Percentiles rank a stretch among this genome's conserved stretches.
Conservation (phyloP, 2,797 vertebrate genomes). For the Hafferia zeledoni region DNA sequence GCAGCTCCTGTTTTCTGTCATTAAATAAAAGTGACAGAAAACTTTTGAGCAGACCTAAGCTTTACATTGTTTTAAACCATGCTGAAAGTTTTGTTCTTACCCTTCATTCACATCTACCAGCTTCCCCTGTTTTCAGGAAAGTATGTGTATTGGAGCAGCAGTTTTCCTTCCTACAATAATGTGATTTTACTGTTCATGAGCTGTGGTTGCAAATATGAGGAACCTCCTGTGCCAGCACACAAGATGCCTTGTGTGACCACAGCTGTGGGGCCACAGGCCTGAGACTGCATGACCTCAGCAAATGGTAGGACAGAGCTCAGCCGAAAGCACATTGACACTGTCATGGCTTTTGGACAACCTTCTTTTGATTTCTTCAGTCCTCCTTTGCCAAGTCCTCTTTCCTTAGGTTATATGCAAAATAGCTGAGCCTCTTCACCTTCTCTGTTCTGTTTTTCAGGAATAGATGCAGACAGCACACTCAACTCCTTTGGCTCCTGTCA, state of each 20-base stretch:
- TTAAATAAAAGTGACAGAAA: not conserved
- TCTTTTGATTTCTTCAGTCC: not conserved
- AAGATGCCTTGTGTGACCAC: not conserved
- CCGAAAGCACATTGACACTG: not conserved
- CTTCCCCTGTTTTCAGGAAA: not conserved
- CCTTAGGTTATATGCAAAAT: constrained; percentile 53
- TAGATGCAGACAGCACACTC: not conserved
- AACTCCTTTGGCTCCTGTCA: not conserved
- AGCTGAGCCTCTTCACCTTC: constrained; percentile 24
- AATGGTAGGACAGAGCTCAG: not conserved
- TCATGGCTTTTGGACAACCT: not conserved
- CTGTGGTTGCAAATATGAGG: not conserved
- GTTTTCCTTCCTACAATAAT: not conserved
- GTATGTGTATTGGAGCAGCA: accelerated
- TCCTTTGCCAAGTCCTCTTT: not conserved
- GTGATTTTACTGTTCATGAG: not conserved
- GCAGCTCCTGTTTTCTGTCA: not conserved
- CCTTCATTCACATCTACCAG: not conserved
- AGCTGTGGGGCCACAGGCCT: not conserved
- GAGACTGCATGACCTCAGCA: not conserved
- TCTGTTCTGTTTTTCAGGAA: not conserved
- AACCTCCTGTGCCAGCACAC: not conserved
- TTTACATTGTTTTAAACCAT: not conserved
- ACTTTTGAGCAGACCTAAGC: not conserved
- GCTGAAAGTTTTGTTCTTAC: not conserved